phyloP scores from a whole-genome alignment of 2,113 vertebrate genomes.

The Ifrita kowaldi region DNA sequence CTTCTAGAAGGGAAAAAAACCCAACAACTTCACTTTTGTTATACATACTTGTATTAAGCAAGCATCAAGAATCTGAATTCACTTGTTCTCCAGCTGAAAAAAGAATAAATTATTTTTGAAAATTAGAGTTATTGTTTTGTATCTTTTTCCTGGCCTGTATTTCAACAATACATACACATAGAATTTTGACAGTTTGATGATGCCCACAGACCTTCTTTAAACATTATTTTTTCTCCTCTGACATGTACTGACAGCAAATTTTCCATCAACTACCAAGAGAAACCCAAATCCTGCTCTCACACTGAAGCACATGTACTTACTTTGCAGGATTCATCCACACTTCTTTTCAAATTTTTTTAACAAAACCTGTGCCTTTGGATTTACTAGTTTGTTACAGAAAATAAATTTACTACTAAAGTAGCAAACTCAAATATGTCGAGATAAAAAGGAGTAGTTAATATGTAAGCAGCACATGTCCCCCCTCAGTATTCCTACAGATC shows the following conservation, averaged over 20 bases:
- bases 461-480: neutral
- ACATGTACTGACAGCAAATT: neutral
- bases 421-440: neutral
- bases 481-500: rapidly evolving
- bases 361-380: neutral
- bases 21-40: neutral
- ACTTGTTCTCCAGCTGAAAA: neutral
- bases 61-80: neutral
- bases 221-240: neutral
- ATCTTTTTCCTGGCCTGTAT: neutral
- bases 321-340: neutral
- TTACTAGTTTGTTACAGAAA: neutral
- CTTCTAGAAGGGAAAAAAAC: neutral
- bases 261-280: neutral
- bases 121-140: neutral
- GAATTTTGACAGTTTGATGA: neutral
- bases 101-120: neutral
- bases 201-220: neutral
- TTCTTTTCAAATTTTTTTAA: neutral
- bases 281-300: neutral
- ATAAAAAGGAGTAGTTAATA: neutral
- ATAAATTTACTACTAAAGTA: neutral
- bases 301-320: neutral
- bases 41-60: neutral
- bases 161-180: rapidly evolving